A percentile compares a stretch with the other conserved stretches of the same genome.
phyloP scores from a whole-genome alignment of 2,888 invertebrate species.

The Oscheius sp. region DNA sequence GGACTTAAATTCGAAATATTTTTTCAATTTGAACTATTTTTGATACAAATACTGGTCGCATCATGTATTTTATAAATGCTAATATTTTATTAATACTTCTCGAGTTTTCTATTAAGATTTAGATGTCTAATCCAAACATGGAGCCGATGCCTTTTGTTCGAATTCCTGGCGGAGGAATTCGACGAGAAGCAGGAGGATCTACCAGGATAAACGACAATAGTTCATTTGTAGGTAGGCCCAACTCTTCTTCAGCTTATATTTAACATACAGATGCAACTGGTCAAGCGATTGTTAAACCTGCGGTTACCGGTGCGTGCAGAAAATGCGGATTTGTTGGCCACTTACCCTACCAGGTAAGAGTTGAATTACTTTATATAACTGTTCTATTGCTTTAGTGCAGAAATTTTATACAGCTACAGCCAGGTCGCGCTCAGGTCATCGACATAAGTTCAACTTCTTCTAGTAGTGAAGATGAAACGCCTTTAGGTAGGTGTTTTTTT shows the following conservation, averaged over 20 bases:
- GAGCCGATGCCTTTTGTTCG: constrained; percentile 56
- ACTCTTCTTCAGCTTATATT: neutral
- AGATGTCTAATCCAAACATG: constrained; percentile 50
- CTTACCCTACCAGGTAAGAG: constrained; percentile 71
- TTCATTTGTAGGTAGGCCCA: constrained; percentile 37
- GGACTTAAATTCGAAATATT: too few species aligned
- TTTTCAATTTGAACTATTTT: too few species aligned
- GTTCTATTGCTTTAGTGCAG: constrained; percentile 68
- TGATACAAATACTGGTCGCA: too few species aligned
- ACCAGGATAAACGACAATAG: constrained; percentile 32
- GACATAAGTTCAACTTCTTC: constrained; percentile 74
- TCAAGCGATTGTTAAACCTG: constrained; percentile 43
- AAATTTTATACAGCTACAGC: constrained; percentile 72
- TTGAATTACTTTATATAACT: neutral
- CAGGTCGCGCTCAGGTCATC: constrained; percentile 67
- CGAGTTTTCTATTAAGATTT: too few species aligned
- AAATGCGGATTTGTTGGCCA: constrained; percentile 72
- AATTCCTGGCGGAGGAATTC: constrained; percentile 38
- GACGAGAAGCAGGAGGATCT: constrained; percentile 22
- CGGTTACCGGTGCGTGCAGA: constrained; percentile 62
- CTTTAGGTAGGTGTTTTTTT: constrained; percentile 35
- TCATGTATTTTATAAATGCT: too few species aligned
- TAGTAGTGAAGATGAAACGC: constrained; percentile 70
- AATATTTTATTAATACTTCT: too few species aligned
- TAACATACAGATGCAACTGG: constrained; percentile 48